Percentiles rank a stretch among this genome's conserved stretches.
Evolutionary conservation across 1,140 invertebrate species (phyloP).

Genomic region (Potamilus streckersoni): DNA sequence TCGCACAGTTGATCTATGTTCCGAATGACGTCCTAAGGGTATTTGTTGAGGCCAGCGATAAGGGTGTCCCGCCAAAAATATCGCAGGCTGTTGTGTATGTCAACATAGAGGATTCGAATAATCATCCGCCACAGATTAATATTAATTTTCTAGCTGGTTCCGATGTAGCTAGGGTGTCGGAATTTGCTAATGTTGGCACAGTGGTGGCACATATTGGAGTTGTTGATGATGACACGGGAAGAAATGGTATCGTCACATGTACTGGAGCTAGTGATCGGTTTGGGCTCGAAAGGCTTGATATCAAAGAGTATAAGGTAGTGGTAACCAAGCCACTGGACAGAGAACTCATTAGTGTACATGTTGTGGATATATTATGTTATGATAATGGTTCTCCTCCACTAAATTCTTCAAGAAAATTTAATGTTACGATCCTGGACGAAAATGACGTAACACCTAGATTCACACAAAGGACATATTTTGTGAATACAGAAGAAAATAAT

Average conservation of each 20-base stretch:
- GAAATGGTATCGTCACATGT: slow-evolving; percentile 60
- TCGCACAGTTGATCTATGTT: slow-evolving; percentile 37
- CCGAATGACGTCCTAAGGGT: slow-evolving; percentile 32
- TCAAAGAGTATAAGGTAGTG: slow-evolving; percentile 59
- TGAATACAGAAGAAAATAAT: slow-evolving; percentile 52
- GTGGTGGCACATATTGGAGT: slow-evolving; percentile 57
- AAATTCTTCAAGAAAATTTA: slow-evolving; percentile 79
- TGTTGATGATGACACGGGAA: slow-evolving; percentile 49
- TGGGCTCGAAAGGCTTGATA: slow-evolving; percentile 48
- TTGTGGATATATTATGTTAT: slow-evolving; percentile 84
- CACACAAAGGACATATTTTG: slow-evolving; percentile 35
- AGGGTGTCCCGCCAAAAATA: slow-evolving; percentile 32
- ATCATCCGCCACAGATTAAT: slow-evolving; percentile 59
- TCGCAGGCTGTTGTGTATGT: slow-evolving; percentile 49
- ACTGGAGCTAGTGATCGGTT: slow-evolving; percentile 44
- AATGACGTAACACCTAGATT: slow-evolving; percentile 92
- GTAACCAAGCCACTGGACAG: slow-evolving; percentile 78
- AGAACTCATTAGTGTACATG: slow-evolving; percentile 78
- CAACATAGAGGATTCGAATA: slow-evolving; percentile 57
- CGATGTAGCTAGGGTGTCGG: slow-evolving; percentile 51
- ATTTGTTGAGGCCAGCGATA: slow-evolving; percentile 42
- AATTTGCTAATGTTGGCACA: slow-evolving; percentile 50
- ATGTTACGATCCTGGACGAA: slow-evolving; percentile 86
- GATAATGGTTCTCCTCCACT: slow-evolving; percentile 81
- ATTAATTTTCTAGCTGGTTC: slow-evolving; percentile 39